Evolutionary conservation across 2,113 vertebrate genomes (phyloP).

Genomic region (Podarcis cretensis): DNA sequence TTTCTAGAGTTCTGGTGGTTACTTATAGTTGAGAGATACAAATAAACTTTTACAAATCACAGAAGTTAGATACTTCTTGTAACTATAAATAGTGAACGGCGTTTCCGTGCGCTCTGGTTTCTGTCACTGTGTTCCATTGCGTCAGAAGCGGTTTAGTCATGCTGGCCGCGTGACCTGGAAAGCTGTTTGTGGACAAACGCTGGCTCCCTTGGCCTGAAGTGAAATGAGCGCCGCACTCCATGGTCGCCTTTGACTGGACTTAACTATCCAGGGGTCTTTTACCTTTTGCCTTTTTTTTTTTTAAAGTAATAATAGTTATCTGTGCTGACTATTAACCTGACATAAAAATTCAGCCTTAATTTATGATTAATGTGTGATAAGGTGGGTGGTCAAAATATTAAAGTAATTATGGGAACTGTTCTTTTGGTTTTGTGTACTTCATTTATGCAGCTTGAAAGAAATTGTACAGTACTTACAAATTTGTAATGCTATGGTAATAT

Average conservation of each 20-base stretch:
- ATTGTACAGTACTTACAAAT: not conserved
- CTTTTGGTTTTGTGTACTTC: not conserved
- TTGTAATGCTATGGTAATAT: not conserved
- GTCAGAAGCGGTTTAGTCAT: no score
- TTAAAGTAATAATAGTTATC: not conserved
- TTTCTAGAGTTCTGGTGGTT: not conserved
- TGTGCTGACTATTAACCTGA: not conserved
- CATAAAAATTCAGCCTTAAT: not conserved
- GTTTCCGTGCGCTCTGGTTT: no score
- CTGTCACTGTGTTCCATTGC: rapidly evolving
- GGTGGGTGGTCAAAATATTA: not conserved
- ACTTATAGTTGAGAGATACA: not conserved
- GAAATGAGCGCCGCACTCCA: no score
- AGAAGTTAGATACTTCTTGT: not conserved
- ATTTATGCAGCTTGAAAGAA: not conserved
- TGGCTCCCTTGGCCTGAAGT: no score
- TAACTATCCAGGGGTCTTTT: no score
- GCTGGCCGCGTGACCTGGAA: no score
- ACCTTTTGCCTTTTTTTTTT: no score
- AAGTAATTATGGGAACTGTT: rapidly evolving
- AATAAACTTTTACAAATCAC: not conserved
- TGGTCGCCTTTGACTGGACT: no score
- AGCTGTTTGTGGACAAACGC: no score
- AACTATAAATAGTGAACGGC: no score
- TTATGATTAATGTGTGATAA: not conserved